Percentiles rank a stretch among this genome's conserved stretches.
Conservation (phyloP, 2,888 invertebrate genomes). For the Ornithoptera priamus region DNA sequence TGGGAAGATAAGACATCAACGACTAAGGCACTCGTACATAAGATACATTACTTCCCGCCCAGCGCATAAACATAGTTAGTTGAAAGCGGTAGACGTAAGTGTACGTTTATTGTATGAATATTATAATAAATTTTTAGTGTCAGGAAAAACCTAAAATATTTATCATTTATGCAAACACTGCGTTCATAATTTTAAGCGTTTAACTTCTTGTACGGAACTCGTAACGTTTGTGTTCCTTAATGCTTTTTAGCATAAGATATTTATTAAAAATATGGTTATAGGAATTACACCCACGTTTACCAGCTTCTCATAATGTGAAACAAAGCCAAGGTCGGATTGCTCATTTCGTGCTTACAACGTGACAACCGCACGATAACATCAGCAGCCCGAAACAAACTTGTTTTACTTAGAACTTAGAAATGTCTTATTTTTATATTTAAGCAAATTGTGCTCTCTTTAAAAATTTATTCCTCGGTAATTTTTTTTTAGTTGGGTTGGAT, state of each 20-base stretch:
- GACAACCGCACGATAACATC: slow-evolving; percentile 18
- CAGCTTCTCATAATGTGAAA: slow-evolving; percentile 14
- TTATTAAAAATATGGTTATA: neutral
- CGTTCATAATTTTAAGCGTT: too few relatives aligned
- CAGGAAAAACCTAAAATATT: too few relatives aligned
- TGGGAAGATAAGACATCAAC: too few relatives aligned
- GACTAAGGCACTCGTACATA: too few relatives aligned
- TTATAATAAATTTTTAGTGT: too few relatives aligned
- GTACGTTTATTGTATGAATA: too few relatives aligned
- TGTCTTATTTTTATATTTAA: neutral
- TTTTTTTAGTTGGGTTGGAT: neutral
- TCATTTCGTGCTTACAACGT: slow-evolving; percentile 16
- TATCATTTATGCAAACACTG: too few relatives aligned
- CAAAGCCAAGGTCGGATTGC: slow-evolving; percentile 24
- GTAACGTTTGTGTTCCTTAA: neutral
- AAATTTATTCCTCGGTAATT: too few relatives aligned
- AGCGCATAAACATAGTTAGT: too few relatives aligned
- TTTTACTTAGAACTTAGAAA: neutral
- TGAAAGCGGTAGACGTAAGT: neutral
- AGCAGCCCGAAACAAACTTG: slow-evolving; percentile 3
- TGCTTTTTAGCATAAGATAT: neutral
- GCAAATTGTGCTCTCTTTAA: too few relatives aligned
- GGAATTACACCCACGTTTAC: slow-evolving; percentile 4
- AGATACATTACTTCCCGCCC: too few relatives aligned
- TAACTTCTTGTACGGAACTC: too few relatives aligned